Conservation (phyloP, 2,797 vertebrate species). For the Eleutherodactylus coqui region DNA sequence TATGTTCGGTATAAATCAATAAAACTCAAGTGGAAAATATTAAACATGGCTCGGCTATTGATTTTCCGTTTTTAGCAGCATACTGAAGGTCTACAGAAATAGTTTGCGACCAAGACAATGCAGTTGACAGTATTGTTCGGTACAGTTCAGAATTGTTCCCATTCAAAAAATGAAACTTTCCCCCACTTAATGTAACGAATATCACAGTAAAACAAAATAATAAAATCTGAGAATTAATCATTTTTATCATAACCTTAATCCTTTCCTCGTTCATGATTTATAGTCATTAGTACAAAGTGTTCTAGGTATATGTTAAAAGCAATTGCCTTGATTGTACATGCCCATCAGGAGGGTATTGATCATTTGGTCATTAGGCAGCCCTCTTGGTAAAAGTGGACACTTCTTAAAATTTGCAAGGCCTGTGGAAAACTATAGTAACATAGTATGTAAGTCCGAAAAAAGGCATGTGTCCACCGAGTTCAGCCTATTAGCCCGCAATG, state of each 20-base stretch:
- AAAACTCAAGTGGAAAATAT: slow-evolving; percentile 41
- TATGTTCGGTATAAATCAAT: slow-evolving; percentile 57
- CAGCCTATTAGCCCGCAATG: too few relatives aligned
- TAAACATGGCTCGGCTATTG: slow-evolving; percentile 44
- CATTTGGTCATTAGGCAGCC: too few relatives aligned
- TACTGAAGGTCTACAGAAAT: neutral
- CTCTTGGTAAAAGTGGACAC: too few relatives aligned
- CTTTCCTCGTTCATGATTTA: neutral
- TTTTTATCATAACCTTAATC: neutral
- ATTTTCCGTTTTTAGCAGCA: slow-evolving; percentile 46
- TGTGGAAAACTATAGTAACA: too few relatives aligned
- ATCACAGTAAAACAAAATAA: neutral
- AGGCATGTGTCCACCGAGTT: too few relatives aligned
- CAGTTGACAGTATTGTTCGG: neutral
- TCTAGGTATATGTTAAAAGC: too few relatives aligned
- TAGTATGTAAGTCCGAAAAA: too few relatives aligned
- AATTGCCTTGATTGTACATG: too few relatives aligned
- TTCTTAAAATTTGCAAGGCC: too few relatives aligned
- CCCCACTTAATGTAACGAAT: neutral
- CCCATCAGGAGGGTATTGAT: too few relatives aligned
- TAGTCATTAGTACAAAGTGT: neutral
- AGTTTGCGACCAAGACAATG: slow-evolving; percentile 5
- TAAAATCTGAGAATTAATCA: neutral
- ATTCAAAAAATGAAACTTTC: neutral
- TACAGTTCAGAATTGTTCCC: neutral